Conservation (phyloP, 2,888 invertebrate species). For the Herminia tarsipennalis region DNA sequence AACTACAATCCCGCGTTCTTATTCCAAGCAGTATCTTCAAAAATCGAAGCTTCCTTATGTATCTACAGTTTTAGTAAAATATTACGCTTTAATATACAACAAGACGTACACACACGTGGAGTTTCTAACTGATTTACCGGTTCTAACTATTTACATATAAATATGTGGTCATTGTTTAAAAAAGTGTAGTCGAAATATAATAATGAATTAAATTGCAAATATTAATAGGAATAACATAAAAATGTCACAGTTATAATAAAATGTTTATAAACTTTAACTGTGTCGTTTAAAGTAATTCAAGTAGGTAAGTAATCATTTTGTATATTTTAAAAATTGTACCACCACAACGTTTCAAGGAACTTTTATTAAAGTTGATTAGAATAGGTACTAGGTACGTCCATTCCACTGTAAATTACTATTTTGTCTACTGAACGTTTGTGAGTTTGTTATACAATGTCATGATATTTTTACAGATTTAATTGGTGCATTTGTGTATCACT, state of each 20-base stretch:
- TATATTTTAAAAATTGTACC: slow-evolving; percentile 62
- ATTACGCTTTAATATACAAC: slow-evolving; percentile 27
- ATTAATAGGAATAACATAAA: slow-evolving; percentile 3
- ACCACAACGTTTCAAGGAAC: slow-evolving; percentile 73
- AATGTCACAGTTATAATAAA: slow-evolving; percentile 39
- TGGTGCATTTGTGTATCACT: slow-evolving; percentile 63
- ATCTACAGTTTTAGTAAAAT: slow-evolving; percentile 36
- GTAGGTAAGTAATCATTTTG: slow-evolving; percentile 33
- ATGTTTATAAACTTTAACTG: slow-evolving; percentile 44
- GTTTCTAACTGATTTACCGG: slow-evolving; percentile 33
- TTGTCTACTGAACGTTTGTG: slow-evolving; percentile 39
- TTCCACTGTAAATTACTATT: slow-evolving; percentile 40
- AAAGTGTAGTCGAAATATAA: slow-evolving; percentile 29
- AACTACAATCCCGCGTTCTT: slow-evolving; percentile 21
- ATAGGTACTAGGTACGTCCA: slow-evolving; percentile 41
- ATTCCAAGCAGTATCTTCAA: slow-evolving; percentile 36
- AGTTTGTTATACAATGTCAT: slow-evolving; percentile 45
- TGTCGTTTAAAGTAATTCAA: slow-evolving; percentile 29
- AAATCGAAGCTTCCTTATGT: slow-evolving; percentile 44
- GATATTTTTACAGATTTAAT: slow-evolving; percentile 35
- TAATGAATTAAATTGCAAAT: slow-evolving; percentile 21
- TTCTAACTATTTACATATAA: slow-evolving; percentile 37
- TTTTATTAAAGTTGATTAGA: slow-evolving; percentile 48
- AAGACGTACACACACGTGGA: slow-evolving; percentile 36
- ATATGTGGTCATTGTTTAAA: slow-evolving; percentile 33